These are phyloP conservation scores for Gallinago paraguaiae DNA, from an alignment of 2,113 vertebrate genomes.

Conservation along the genomic window DNA sequence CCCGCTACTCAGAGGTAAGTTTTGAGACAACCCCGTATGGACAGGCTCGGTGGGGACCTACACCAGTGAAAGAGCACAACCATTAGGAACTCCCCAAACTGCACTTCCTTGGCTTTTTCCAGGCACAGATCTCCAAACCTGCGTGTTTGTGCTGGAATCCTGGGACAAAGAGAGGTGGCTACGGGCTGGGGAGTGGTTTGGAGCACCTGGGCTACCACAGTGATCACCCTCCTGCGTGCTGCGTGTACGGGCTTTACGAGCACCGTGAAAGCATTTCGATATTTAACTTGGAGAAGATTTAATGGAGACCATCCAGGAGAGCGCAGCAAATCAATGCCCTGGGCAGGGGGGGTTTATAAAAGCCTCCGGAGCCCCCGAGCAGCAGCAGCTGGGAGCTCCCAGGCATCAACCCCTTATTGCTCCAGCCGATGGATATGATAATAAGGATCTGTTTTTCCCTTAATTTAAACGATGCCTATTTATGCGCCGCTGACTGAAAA, in stretches of 20 bases:
- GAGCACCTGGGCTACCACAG: background rate
- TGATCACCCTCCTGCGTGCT: too few species aligned
- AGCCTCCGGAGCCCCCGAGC: background rate
- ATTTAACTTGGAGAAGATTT: background rate
- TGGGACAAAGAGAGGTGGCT: accelerated
- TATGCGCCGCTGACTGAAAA: slow-evolving; percentile 28
- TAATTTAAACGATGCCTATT: slow-evolving; percentile 55
- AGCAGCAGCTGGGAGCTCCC: background rate
- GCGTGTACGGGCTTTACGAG: background rate
- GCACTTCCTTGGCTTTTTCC: background rate
- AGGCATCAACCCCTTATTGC: background rate
- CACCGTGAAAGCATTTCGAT: background rate
- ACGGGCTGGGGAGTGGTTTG: accelerated
- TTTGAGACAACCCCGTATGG: background rate
- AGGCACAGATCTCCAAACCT: background rate
- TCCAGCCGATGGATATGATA: background rate
- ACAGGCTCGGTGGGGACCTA: background rate
- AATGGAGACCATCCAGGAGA: background rate
- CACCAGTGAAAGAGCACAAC: background rate
- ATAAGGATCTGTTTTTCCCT: slow-evolving; percentile 6
- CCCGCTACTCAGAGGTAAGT: background rate
- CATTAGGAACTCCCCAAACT: background rate
- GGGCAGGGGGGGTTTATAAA: background rate
- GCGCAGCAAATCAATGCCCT: background rate
- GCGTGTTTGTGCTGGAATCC: accelerated